Conservation (phyloP, 2,888 invertebrate species). For the Troilus luridus region DNA sequence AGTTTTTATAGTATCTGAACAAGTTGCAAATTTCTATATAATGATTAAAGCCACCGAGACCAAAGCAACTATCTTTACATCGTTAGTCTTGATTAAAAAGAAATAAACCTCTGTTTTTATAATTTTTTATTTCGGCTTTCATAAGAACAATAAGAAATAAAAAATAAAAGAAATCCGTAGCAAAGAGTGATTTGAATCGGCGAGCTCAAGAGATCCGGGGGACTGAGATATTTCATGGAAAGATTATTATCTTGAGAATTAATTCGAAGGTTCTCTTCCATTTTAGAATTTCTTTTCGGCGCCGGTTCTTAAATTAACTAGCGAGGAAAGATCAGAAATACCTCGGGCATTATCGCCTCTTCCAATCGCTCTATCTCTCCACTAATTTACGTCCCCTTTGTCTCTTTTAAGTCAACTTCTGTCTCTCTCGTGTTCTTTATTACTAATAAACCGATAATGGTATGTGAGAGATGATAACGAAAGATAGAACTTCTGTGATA, state of each 20-base stretch:
- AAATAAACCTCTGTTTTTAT: not conserved
- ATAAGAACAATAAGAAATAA: not conserved
- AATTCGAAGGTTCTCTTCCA: constrained; percentile 25
- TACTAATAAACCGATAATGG: not conserved
- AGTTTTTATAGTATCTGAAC: no score
- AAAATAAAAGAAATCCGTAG: not conserved
- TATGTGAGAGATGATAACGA: not conserved
- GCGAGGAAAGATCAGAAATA: not conserved
- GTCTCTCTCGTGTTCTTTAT: not conserved
- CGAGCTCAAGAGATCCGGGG: not conserved
- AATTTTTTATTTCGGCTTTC: not conserved
- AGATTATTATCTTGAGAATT: constrained; percentile 43
- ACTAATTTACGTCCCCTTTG: constrained; percentile 34
- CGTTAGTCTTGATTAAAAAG: no score
- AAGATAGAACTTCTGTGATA: not conserved
- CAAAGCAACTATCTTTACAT: no score
- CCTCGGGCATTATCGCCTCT: constrained; percentile 12
- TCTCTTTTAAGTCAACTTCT: not conserved
- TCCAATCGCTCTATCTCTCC: not conserved
- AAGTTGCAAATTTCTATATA: no score
- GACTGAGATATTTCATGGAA: not conserved
- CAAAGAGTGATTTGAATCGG: constrained; percentile 42
- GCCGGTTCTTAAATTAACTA: constrained; percentile 46
- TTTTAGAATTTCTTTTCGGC: constrained; percentile 42
- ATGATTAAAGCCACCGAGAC: no score